Evolutionary conservation across 1,140 invertebrate genomes (phyloP), one percentile per base, ranked within the genome.

Genomic region (Odontomachus brunneus): DNA sequence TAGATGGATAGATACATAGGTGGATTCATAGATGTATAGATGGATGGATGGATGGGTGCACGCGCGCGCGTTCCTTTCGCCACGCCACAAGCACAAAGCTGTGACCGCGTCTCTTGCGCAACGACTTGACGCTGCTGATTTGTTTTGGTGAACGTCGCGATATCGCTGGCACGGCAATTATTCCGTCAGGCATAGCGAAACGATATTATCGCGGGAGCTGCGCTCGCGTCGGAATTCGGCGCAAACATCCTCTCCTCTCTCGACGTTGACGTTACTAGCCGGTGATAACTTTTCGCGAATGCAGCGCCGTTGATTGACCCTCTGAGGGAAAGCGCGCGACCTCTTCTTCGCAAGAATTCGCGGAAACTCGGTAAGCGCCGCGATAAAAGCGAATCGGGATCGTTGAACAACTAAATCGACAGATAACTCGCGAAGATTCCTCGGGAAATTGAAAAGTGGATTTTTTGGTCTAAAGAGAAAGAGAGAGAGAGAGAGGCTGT

Each of bases 181-280:
- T 44, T 19, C 26, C 55, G 44, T 74, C 33, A 5, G 9, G 38
- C 38, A 29, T 29, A 74, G 19, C 59, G 44, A 73, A 38, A 29
- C 3, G 55, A 72, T 72, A 72, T 57, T 74, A 74, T 60, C 17
- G 33, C 55, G 14, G 12, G 44, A 74, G 17, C 2, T 63, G 60
- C 60, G 24, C 55, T 60, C 60, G 7, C 71, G 22, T 60, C 48
- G 55, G 1, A 59, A 74, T 74, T 60, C 26, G 22, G 3, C 60
- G 24, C 33, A 74, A 60, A 59, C 55, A 60, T 44, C 67, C 11
- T 66, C 49, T 33, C 38, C 29, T 33, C 5, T 5, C 29, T 5
- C 29, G 2, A 2, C 38, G 26, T 71, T 53, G 67, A 53, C n/a
- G 17, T 55, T 60, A 11, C 11, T 53, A 26, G 14, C 22, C 48